These are phyloP conservation scores for Danionella cerebrum DNA, from an alignment of 2,113 vertebrate genomes.

Conservation along the genomic window DNA sequence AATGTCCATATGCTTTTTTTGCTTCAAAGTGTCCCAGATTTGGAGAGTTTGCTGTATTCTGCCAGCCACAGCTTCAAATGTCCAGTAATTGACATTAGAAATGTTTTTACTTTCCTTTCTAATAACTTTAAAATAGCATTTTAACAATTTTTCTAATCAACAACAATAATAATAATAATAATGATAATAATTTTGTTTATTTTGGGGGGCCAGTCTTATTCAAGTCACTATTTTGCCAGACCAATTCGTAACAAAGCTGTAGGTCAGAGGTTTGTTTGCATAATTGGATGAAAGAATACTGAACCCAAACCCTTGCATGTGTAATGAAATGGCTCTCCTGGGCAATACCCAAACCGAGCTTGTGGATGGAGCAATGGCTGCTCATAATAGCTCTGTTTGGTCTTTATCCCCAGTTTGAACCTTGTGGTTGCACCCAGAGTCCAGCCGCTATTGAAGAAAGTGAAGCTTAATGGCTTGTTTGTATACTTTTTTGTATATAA, in stretches of 20 bases:
- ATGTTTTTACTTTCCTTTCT: background rate
- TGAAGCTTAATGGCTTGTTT: slow-evolving; percentile 39
- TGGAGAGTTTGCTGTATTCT: background rate
- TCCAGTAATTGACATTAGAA: too few relatives aligned
- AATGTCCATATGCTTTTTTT: background rate
- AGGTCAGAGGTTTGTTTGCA: background rate
- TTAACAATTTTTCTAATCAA: too few relatives aligned
- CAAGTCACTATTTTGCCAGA: background rate
- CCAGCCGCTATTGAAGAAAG: slow-evolving; percentile 46
- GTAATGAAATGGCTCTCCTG: background rate
- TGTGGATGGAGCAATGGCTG: background rate
- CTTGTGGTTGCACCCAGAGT: slow-evolving; percentile 7
- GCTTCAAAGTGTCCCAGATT: background rate
- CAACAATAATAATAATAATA: background rate
- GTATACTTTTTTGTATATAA: too few relatives aligned
- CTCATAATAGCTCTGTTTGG: background rate
- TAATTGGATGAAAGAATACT: background rate
- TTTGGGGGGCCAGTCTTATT: background rate
- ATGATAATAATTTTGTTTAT: too few relatives aligned
- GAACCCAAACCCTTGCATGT: background rate
- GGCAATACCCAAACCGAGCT: background rate
- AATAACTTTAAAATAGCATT: too few relatives aligned
- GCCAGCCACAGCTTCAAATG: background rate
- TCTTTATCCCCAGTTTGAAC: slow-evolving; percentile 27
- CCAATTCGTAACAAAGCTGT: background rate